Percentiles rank a stretch among this genome's conserved stretches.
Conservation (phyloP, 2,888 invertebrate species). For the Adelphocoris suturalis region DNA sequence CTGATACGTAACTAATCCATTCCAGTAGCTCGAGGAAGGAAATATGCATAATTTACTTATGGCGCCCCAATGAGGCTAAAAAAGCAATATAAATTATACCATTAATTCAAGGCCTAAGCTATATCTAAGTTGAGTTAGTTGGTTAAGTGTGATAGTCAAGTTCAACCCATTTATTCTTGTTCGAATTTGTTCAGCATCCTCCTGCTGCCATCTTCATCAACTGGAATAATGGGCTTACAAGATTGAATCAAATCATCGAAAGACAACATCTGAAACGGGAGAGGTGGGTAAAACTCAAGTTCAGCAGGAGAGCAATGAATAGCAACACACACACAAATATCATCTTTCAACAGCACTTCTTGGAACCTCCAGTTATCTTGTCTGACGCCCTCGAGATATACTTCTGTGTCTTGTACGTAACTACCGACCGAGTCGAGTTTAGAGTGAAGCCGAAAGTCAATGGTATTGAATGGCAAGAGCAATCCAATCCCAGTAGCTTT, state of each 20-base stretch:
- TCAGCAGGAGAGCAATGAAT: constrained; percentile 43
- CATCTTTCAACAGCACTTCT: constrained; percentile 84
- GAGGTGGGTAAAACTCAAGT: background rate
- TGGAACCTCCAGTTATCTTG: constrained; percentile 88
- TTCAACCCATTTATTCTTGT: background rate
- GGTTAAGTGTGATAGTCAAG: too few relatives aligned
- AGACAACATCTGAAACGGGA: constrained; percentile 79
- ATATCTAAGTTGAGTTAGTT: too few relatives aligned
- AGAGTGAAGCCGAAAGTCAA: constrained; percentile 87
- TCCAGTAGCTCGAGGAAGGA: too few relatives aligned
- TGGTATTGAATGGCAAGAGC: constrained; percentile 86
- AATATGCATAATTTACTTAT: too few relatives aligned
- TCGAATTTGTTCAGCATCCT: background rate
- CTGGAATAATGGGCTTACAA: constrained; percentile 80
- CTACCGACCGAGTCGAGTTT: constrained; percentile 77
- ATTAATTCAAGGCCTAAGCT: too few relatives aligned
- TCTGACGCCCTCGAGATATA: constrained; percentile 83
- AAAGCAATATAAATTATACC: too few relatives aligned
- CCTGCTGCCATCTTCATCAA: constrained; percentile 79
- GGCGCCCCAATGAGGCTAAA: too few relatives aligned
- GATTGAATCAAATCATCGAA: constrained; percentile 83
- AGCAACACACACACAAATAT: constrained; percentile 89
- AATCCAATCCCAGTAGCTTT: constrained; percentile 95
- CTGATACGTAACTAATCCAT: too few relatives aligned
- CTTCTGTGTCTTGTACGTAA: constrained; percentile 83